phyloP scores from a whole-genome alignment of 2,888 invertebrate species.

The Hypomecis punctinalis region DNA sequence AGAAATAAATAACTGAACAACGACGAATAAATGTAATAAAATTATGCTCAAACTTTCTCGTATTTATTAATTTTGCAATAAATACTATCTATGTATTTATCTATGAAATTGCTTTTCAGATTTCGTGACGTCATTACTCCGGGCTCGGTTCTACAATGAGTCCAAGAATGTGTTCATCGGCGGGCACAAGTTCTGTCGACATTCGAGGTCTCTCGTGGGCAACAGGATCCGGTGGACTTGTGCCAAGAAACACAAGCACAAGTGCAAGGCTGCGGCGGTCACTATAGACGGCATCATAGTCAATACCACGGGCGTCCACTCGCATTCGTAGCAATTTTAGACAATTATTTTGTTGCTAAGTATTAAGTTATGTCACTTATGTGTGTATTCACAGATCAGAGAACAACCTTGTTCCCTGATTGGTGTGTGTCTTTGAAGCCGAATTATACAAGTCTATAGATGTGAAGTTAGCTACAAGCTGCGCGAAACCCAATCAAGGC shows the following conservation, averaged over 20 bases:
- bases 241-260: conserved; percentile 74
- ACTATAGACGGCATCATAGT: conserved; percentile 72
- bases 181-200: conserved; percentile 75
- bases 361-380: no score
- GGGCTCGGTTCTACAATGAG: conserved; percentile 63
- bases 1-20: no score
- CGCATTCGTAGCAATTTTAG: conserved; percentile 48
- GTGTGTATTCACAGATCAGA: no score
- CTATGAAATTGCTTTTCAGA: conserved; percentile 50
- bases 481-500: no score
- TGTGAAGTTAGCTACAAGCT: no score
- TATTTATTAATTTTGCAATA: no score
- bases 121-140: conserved; percentile 65
- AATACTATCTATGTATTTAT: background rate
- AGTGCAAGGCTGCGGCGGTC: conserved; percentile 75
- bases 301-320: conserved; percentile 69
- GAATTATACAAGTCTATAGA: no score
- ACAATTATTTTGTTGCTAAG: no score
- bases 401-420: no score
- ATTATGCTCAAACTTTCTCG: no score
- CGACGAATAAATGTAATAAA: no score
- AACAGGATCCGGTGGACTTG: conserved; percentile 78
- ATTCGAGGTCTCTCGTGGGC: conserved; percentile 72
- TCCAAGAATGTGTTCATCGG: conserved; percentile 71
- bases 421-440: no score